Evolutionary conservation across 2,113 vertebrate genomes (phyloP).

Genomic region (Xiphophorus couchianus): DNA sequence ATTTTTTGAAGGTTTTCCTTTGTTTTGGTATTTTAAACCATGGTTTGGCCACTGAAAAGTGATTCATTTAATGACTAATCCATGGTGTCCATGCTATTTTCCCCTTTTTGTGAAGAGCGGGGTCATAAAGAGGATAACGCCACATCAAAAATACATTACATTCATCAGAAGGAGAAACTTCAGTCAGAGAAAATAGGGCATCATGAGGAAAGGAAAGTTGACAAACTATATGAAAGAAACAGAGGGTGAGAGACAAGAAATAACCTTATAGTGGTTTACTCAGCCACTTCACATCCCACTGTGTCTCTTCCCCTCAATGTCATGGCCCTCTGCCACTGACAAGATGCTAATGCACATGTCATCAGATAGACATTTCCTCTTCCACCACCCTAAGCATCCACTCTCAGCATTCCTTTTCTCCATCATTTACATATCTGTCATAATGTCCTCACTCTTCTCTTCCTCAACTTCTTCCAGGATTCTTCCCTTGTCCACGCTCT

Average conservation of each 20-base stretch:
- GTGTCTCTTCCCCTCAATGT: slow-evolving; percentile 61
- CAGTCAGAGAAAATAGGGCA: slow-evolving; percentile 10
- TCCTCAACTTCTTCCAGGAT: slow-evolving; percentile 31
- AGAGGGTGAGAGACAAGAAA: slow-evolving; percentile 7
- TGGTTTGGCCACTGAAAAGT: not conserved
- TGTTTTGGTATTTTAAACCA: not conserved
- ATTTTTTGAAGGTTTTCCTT: no score
- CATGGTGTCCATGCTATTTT: not conserved
- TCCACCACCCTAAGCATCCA: slow-evolving; percentile 31
- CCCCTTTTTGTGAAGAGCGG: not conserved
- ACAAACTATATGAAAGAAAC: slow-evolving; percentile 23
- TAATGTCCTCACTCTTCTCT: slow-evolving; percentile 18
- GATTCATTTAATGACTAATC: not conserved
- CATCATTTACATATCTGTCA: slow-evolving; percentile 59
- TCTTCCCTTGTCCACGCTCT: slow-evolving; percentile 32
- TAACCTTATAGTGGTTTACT: slow-evolving; percentile 41
- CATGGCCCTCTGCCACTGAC: slow-evolving; percentile 42
- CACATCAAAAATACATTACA: not conserved
- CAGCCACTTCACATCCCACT: slow-evolving; percentile 32
- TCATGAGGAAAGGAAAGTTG: slow-evolving; percentile 27
- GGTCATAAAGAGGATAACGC: not conserved
- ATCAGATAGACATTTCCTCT: slow-evolving; percentile 55
- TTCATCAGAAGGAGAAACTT: slow-evolving; percentile 16
- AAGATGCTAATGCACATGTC: slow-evolving; percentile 70
- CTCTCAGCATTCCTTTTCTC: slow-evolving; percentile 25